Percentiles rank a stretch among this genome's conserved stretches.
phyloP scores from a whole-genome alignment of 2,888 invertebrate species.

The Lobophora halterata region DNA sequence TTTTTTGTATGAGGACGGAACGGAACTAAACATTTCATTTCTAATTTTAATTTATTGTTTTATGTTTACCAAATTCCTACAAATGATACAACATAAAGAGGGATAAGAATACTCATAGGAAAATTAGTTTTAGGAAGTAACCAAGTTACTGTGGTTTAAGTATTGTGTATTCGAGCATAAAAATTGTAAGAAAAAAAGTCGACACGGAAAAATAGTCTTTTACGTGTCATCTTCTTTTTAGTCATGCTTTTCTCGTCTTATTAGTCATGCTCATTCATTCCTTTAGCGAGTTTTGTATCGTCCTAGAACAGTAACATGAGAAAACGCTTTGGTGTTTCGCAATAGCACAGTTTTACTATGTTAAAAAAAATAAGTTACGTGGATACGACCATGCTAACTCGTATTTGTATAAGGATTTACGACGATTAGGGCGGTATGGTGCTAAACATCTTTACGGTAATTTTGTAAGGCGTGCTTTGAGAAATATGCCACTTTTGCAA shows the following conservation, averaged over 20 bases:
- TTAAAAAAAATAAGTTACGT: constrained; percentile 34
- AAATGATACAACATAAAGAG: too few species aligned
- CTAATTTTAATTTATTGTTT: too few species aligned
- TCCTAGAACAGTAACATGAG: constrained; percentile 38
- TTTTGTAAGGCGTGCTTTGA: constrained; percentile 11
- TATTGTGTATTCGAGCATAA: too few species aligned
- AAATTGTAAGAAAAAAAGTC: too few species aligned
- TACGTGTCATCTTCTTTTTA: constrained; percentile 4
- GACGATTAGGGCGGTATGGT: constrained; percentile 8
- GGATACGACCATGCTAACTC: constrained; percentile 9
- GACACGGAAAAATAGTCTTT: constrained; percentile 13
- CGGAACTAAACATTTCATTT: too few species aligned
- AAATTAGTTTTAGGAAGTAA: too few species aligned
- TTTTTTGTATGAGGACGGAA: constrained; percentile 42
- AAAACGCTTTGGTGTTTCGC: constrained; percentile 46
- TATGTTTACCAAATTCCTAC: too few species aligned
- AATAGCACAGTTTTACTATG: too few species aligned
- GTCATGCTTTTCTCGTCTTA: too few species aligned
- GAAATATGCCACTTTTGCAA: constrained; percentile 5
- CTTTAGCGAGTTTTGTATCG: constrained; percentile 14
- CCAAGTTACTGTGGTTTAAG: too few species aligned
- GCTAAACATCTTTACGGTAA: constrained; percentile 18
- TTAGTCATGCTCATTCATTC: constrained; percentile 27
- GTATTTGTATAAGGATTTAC: constrained; percentile 14
- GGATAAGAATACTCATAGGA: too few species aligned